Conservation (phyloP, 2,797 vertebrate genomes). For the Sciurus vulgaris region DNA sequence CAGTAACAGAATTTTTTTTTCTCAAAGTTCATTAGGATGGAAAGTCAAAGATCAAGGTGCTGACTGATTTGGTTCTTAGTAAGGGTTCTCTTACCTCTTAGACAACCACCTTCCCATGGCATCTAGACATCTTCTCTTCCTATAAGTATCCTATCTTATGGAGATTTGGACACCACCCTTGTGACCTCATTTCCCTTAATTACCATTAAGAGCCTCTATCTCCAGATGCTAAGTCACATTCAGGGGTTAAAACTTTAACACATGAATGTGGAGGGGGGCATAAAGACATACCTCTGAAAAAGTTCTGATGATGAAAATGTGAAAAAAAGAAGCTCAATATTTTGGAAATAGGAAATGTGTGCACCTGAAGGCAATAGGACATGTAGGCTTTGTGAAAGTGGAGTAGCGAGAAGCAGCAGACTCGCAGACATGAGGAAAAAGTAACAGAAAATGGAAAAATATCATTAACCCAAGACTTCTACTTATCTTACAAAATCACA, state of each 20-base stretch:
- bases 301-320: neutral
- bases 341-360: neutral
- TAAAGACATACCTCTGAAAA: neutral
- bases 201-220: neutral
- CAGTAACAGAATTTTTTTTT: neutral
- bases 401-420: neutral
- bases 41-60: neutral
- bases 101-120: fast-evolving
- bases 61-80: neutral
- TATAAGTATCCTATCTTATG: neutral
- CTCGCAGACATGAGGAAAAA: neutral
- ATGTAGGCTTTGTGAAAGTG: neutral
- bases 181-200: neutral
- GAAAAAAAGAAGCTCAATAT: neutral
- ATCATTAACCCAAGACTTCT: neutral
- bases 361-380: neutral
- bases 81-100: neutral
- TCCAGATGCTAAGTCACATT: neutral
- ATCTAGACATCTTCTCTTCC: neutral
- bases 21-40: neutral
- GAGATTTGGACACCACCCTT: neutral
- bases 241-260: neutral
- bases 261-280: neutral
- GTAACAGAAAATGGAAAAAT: neutral
- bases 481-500: neutral